phyloP scores from a whole-genome alignment of 1,140 invertebrate species.

The Drosophila bifasciata region DNA sequence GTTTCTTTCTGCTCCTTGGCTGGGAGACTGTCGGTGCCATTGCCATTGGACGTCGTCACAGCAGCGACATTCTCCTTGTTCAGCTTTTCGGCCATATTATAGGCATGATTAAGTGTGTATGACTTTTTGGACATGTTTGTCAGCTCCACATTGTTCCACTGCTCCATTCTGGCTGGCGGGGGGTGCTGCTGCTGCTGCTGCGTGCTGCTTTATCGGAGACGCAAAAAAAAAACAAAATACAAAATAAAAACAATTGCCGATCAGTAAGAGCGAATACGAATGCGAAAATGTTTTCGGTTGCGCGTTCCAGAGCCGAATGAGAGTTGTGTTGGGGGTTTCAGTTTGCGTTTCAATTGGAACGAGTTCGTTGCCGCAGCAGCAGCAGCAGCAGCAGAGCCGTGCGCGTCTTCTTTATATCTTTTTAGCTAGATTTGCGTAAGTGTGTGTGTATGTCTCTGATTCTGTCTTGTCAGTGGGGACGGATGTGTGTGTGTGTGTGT shows the following conservation, averaged over 20 bases:
- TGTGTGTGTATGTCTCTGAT: slow-evolving; percentile 7
- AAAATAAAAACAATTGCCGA: slow-evolving; percentile 31
- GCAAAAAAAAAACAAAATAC: slow-evolving; percentile 21
- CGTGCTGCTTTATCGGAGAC: slow-evolving; percentile 51
- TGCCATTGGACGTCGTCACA: slow-evolving; percentile 42
- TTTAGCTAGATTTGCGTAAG: slow-evolving; percentile 2
- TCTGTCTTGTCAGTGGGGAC: slow-evolving; percentile 25
- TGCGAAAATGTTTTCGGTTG: slow-evolving; percentile 52
- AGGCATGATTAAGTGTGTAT: slow-evolving; percentile 78
- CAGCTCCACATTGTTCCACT: slow-evolving; percentile 82
- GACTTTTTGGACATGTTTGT: slow-evolving; percentile 78
- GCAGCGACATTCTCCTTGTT: slow-evolving; percentile 55
- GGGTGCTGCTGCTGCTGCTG: too few species aligned
- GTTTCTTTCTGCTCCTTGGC: slow-evolving; percentile 3
- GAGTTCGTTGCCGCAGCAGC: slow-evolving; percentile 53
- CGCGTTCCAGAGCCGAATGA: slow-evolving; percentile 63
- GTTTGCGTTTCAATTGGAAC: slow-evolving; percentile 73
- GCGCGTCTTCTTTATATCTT: slow-evolving; percentile 67
- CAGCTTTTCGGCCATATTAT: slow-evolving; percentile 55
- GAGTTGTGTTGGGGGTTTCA: slow-evolving; percentile 54
- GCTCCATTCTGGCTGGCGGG: slow-evolving; percentile 63
- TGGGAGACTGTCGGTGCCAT: slow-evolving; percentile 14
- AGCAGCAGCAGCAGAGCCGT: slow-evolving; percentile 8
- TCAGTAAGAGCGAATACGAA: slow-evolving; percentile 56
- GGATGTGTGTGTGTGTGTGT: slow-evolving; percentile 25